These are phyloP conservation scores for Drosophila fulvimacula DNA, from an alignment of 2,888 invertebrate genomes.

Conservation along the genomic window DNA sequence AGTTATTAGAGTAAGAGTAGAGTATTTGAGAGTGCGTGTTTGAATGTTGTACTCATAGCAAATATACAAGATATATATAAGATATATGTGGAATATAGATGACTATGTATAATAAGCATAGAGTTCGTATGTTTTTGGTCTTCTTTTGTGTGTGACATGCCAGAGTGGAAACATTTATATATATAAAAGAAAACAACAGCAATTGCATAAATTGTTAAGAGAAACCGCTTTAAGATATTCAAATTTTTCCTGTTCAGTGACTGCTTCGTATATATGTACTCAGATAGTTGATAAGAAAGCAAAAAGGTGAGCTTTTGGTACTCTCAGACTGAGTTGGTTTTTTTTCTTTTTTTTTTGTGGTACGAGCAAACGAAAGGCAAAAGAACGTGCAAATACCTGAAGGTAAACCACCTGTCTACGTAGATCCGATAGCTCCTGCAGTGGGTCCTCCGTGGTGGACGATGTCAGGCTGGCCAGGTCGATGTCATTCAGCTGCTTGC, in stretches of 20 bases:
- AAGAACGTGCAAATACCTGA: constrained; percentile 86
- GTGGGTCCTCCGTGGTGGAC: constrained; percentile 86
- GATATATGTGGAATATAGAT: constrained; percentile 4
- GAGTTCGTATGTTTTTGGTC: constrained; percentile 7
- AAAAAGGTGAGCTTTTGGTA: constrained; percentile 29
- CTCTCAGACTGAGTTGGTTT: constrained; percentile 43
- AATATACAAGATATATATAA: constrained; percentile 12
- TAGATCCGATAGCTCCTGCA: constrained; percentile 91
- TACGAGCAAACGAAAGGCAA: constrained; percentile 77
- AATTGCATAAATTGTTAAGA: constrained; percentile 13
- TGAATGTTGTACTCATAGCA: constrained; percentile 18
- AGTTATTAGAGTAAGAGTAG: constrained; percentile 3
- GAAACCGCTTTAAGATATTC: constrained; percentile 12
- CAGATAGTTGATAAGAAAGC: constrained; percentile 40
- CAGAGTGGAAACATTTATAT: constrained; percentile 16
- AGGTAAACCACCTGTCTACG: constrained; percentile 92
- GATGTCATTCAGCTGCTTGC: constrained; percentile 85
- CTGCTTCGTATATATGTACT: constrained; percentile 31
- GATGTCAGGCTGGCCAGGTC: constrained; percentile 86
- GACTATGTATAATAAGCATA: constrained; percentile 12
- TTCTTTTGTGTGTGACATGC: constrained; percentile 27
- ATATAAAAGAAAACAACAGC: constrained; percentile 23
- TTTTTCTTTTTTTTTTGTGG: constrained; percentile 4
- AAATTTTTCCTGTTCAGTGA: constrained; percentile 45
- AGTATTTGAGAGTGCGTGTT: constrained; percentile 27